phyloP scores from a whole-genome alignment of 2,113 vertebrate genomes.

The Colaptes auratus region DNA sequence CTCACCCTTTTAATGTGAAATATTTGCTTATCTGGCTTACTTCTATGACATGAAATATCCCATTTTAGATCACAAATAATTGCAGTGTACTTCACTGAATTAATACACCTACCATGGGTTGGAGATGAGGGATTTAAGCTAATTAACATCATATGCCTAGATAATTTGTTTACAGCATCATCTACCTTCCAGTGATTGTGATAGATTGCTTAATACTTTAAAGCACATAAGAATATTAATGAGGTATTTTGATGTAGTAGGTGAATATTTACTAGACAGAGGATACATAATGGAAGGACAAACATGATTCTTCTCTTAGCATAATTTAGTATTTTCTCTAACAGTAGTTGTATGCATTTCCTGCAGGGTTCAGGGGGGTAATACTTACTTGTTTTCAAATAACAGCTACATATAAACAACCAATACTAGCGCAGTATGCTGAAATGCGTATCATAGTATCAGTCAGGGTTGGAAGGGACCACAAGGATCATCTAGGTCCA shows the following conservation, averaged over 20 bases:
- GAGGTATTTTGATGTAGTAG: not conserved
- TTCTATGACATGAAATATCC: not conserved
- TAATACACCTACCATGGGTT: not conserved
- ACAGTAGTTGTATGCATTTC: not conserved
- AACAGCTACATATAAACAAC: not conserved
- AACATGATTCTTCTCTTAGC: not conserved
- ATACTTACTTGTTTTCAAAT: not conserved
- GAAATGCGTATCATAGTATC: too few relatives aligned
- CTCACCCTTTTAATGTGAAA: not conserved
- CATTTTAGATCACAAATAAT: not conserved
- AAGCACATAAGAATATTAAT: not conserved
- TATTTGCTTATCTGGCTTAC: not conserved
- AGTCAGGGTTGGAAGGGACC: too few relatives aligned
- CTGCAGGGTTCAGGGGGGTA: not conserved
- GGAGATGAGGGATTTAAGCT: not conserved
- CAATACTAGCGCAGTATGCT: not conserved
- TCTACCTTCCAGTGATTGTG: not conserved
- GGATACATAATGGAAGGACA: not conserved
- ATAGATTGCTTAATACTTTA: not conserved
- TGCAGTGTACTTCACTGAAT: not conserved
- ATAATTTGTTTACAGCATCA: not conserved
- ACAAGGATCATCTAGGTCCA: too few relatives aligned
- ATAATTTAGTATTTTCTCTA: not conserved
- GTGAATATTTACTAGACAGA: not conserved
- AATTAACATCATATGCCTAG: not conserved